These are phyloP conservation scores for Lysandra bellargus DNA, from an alignment of 2,888 invertebrate species.

Conservation along the genomic window DNA sequence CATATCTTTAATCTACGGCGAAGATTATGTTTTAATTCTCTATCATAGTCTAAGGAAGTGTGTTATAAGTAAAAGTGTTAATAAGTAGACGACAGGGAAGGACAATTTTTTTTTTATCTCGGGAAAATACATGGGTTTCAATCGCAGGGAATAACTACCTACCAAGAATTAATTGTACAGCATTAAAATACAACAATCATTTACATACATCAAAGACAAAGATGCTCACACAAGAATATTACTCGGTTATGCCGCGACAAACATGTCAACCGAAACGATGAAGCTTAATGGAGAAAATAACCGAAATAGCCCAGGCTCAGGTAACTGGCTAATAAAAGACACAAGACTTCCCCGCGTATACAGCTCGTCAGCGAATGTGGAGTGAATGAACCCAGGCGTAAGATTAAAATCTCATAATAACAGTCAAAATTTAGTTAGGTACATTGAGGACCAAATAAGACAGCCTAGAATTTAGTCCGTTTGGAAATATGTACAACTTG, in stretches of 20 bases:
- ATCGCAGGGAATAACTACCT: not conserved
- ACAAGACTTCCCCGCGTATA: not conserved
- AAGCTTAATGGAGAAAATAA: not conserved
- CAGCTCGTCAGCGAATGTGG: not conserved
- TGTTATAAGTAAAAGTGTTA: too few species aligned
- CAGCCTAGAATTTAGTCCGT: not conserved
- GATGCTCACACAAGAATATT: not conserved
- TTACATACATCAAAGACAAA: not conserved
- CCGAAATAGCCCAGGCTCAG: conserved; percentile 24
- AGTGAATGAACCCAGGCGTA: not conserved
- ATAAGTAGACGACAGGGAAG: too few species aligned
- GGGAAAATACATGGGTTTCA: not conserved
- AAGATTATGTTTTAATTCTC: too few species aligned
- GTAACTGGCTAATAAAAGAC: conserved; percentile 25
- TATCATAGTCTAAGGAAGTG: too few species aligned
- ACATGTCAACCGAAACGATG: conserved; percentile 11
- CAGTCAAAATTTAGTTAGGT: not conserved
- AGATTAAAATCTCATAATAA: not conserved
- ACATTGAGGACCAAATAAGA: not conserved
- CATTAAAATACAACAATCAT: not conserved
- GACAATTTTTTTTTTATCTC: too few species aligned
- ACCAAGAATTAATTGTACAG: not conserved
- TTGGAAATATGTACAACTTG: not conserved
- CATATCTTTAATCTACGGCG: too few species aligned
- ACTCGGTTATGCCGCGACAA: not conserved